phyloP scores from a whole-genome alignment of 2,113 vertebrate species.

The Scytalopus superciliaris region DNA sequence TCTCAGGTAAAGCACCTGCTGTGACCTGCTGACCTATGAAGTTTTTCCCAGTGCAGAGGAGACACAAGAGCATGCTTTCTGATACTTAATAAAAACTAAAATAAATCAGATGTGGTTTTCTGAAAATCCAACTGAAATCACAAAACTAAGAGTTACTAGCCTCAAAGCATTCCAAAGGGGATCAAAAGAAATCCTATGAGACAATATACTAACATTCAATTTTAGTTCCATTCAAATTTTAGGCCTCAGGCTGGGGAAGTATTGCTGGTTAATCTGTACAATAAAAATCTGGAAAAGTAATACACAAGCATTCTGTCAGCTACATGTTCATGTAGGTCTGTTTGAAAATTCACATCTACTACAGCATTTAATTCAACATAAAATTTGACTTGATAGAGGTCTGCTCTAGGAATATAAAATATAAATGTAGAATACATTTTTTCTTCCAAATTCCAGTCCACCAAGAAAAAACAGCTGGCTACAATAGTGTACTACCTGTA shows the following conservation, averaged over 20 bases:
- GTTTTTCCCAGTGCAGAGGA: neutral
- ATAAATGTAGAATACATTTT: accelerated
- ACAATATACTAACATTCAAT: neutral
- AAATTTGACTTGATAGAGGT: neutral
- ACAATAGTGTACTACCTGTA: neutral
- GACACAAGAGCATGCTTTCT: neutral
- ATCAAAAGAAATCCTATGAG: neutral
- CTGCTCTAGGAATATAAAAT: neutral
- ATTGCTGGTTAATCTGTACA: neutral
- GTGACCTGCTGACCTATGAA: neutral
- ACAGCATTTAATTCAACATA: neutral
- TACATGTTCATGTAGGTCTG: neutral
- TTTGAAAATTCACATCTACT: neutral
- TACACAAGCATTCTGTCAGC: neutral
- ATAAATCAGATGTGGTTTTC: neutral
- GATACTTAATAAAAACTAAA: neutral
- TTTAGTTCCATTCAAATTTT: neutral
- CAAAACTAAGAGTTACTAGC: neutral
- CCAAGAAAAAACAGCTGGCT: neutral
- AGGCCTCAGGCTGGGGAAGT: neutral
- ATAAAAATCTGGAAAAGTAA: neutral
- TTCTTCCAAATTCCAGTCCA: neutral
- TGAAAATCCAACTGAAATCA: neutral
- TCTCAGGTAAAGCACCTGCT: neutral
- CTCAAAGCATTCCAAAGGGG: neutral